Base-by-base conservation (phyloP, 2,113 vertebrate species). In the Alouatta palliata region DNA sequence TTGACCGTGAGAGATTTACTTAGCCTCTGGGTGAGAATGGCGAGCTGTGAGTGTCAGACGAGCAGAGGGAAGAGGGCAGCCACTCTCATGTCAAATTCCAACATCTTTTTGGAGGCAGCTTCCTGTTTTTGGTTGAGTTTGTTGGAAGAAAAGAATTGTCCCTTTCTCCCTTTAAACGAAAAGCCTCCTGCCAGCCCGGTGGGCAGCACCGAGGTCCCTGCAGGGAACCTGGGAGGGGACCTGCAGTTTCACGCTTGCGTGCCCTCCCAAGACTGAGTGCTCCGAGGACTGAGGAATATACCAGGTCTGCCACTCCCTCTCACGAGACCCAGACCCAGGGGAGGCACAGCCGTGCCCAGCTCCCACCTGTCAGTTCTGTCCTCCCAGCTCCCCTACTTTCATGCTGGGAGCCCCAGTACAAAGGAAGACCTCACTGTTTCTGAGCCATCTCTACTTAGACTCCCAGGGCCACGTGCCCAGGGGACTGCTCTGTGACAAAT, bases 211-310 rank as follows among this genome's bases (percentile, higher is more conserved):
- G 13, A 61, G 37, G 54, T 27, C 43, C 56, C 86, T 16, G 8
- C 0, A 8, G n/a, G n/a, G 35, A 13, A 27, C 0, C 2, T 2
- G 5, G 19, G 35, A 16, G 52, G 32, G 16, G 16, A 16, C 19
- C 10, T 1, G 35, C 14, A 16, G 96, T 19, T 52, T 47, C 64
- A 27, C 0, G 11, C 58, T 64, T 1, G 12, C 5, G 1, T 30
- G 58, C 58, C 58, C 58, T 30, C 25, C 58, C 0, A 12, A 64
- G 58, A 30, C 58, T 64, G 58, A 30, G 61, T 0, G 13, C 27
- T 30, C 85, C 3, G 6, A n/a, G 13, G 2, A 12, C 20, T 7
- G 19, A 68, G 47, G 77, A 1, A 0, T n/a, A 19, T 1, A 4
- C 8, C 27, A 40, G 82, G 16, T 17, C 54, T 9, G 5, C 19